Conservation (phyloP, 2,113 vertebrate species). For the Myrmecophaga tridactyla region DNA sequence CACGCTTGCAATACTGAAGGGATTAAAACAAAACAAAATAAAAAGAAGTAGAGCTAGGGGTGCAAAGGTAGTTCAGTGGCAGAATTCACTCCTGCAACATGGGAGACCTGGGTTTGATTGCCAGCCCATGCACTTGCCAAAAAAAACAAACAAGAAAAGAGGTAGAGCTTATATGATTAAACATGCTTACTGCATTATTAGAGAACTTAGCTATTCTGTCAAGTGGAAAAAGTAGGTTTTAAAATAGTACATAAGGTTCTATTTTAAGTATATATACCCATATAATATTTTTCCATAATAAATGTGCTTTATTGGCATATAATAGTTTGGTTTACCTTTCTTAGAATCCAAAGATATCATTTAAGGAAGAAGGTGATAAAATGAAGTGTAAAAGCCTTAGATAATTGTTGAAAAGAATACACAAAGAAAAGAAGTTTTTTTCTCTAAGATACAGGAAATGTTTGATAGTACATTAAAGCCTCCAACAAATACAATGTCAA, state of each 20-base stretch:
- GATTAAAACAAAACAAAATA: constrained; percentile 7
- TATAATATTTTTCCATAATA: not conserved
- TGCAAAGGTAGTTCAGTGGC: no score
- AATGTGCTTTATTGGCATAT: not conserved
- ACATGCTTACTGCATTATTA: not conserved
- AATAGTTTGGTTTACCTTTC: not conserved
- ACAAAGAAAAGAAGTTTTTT: not conserved
- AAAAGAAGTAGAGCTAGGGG: not conserved
- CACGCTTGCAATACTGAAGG: not conserved
- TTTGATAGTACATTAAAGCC: not conserved
- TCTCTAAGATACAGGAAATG: no score
- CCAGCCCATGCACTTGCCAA: no score
- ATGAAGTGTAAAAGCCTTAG: not conserved
- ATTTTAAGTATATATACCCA: not conserved
- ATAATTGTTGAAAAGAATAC: not conserved
- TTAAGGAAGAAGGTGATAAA: not conserved
- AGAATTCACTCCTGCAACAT: no score
- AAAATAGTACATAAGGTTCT: not conserved
- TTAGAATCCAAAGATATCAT: not conserved
- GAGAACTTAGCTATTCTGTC: not conserved
- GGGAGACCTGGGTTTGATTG: no score
- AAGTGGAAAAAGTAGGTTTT: not conserved
- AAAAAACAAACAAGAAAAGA: constrained; percentile 19
- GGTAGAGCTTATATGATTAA: not conserved
- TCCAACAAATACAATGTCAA: not conserved